A percentile compares a stretch with the other conserved stretches of the same genome.
These are phyloP conservation scores for Hippocampus abdominalis DNA, from an alignment of 2,113 vertebrate species.

Conservation along the genomic window DNA sequence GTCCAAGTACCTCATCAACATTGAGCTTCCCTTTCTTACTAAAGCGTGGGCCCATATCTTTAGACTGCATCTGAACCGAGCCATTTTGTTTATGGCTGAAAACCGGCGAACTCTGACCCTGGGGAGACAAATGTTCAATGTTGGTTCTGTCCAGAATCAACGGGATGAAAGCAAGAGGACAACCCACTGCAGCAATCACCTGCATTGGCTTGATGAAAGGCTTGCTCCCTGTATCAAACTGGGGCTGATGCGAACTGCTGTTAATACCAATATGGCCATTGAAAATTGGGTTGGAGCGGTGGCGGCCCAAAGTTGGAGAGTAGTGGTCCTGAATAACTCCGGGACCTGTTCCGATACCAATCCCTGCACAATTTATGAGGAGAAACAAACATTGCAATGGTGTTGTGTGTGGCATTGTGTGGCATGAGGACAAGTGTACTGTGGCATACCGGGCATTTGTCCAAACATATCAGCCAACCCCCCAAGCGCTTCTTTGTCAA, in stretches of 20 bases:
- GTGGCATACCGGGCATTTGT: conserved; percentile 92
- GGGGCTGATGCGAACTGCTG: conserved; percentile 83
- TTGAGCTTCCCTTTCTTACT: conserved; percentile 98
- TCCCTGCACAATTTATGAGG: conserved; percentile 66
- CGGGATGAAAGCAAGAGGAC: not conserved
- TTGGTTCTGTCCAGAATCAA: conserved; percentile 4
- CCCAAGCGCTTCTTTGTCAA: conserved; percentile 93
- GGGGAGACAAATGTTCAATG: conserved; percentile 5
- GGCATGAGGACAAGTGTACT: fast-evolving
- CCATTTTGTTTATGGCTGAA: conserved; percentile 95
- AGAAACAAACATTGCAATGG: no score
- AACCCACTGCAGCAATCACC: conserved; percentile 60
- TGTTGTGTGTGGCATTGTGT: not conserved
- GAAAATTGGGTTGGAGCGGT: conserved; percentile 91
- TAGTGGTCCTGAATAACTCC: conserved; percentile 99
- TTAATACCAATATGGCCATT: conserved; percentile 90
- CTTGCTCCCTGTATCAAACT: conserved; percentile 88
- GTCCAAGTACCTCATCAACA: conserved; percentile 84
- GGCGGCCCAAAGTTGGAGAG: conserved; percentile 95
- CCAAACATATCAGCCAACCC: conserved; percentile 99
- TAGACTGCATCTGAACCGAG: conserved; percentile 89
- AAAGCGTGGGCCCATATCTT: conserved; percentile 95
- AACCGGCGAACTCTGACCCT: conserved; percentile 94
- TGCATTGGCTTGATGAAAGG: conserved; percentile 88
- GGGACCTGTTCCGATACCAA: conserved; percentile 96